Base-by-base conservation (phyloP, 2,888 invertebrate species). In the Drosophila meridionalis region DNA sequence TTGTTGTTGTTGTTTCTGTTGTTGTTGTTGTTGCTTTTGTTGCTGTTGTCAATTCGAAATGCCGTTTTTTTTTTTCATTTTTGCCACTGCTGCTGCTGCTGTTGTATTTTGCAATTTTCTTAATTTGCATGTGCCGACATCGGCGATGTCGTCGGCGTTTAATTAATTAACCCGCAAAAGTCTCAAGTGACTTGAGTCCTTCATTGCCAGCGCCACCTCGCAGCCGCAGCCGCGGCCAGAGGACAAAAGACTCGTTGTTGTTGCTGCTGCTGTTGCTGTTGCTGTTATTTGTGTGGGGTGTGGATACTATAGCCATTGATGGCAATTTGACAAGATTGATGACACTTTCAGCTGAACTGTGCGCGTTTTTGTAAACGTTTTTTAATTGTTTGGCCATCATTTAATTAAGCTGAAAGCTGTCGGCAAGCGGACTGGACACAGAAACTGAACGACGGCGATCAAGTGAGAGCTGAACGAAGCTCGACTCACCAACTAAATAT, bases 101-200 rank as follows among this genome's bases (percentile, higher is more conserved):
- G 40, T 60, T 74, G 52, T 61, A 77, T 79, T 86, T 87, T 83
- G 87, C 89, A 86, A 87, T 90, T 90, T 87, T 90, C 90, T 88
- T 90, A 87, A 87, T 87, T 87, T 90, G 90, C 90, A 90, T 87
- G 73, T 84, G 85, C 80, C 84, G 72, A 74, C 73, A 73, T 68
- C 63, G 69, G n/a, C 69, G 53, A 52, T 60, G 63, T 65, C 67
- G 76, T 50, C 73, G 77, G 65, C 64, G 86, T 78, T 86, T 87
- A 86, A 86, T 86, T 86, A 86, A 86, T 86, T 89, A 86, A 78
- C 70, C 76, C 57, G 83, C 81, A 73, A 69, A 66, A 71, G 81
- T 88, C 90, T 81, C 90, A 71, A 79, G 88, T 77, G 90, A 69
- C 83, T 88, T 66, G 65, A 74, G 87, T 90, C 90, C 87, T 89